Base-by-base conservation (phyloP, 2,113 vertebrate species). In the Forbesichthys papilliferus region DNA sequence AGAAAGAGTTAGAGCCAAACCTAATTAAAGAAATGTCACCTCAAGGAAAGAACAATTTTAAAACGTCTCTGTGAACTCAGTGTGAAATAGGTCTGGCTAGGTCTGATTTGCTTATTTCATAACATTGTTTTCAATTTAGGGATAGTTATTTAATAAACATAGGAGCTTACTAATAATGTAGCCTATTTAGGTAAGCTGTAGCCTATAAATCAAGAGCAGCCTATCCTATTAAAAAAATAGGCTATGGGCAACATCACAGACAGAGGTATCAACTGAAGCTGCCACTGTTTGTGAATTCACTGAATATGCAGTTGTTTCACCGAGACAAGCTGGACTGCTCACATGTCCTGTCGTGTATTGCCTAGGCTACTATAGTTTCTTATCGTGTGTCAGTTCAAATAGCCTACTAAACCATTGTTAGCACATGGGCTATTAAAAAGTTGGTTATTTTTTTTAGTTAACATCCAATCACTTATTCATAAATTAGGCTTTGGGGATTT, bases 401-500 rank as follows among this genome's bases (percentile, higher is more conserved):
- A 27, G 51, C 12, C n/a, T 56, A 57, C 16, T 57, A 57, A 18
- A 18, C 20, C 8, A 59, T 11, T 12, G 53, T 1, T 56, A 11
- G 12, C 14, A 61, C 33, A 66, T 57, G 9, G 27, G 2, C 2
- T 6, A 5, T 9, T 52, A 4, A 64, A 81, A 81, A 69, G 78
- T 76, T 20, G 20, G 1, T 49, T 61, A 14, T 64, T 75, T 74
- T 33, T 57, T 69, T 63, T 53, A 71, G 64, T 75, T 53, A 12
- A 36, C 49, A 52, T 68, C 18, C 65, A 66, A 12, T 60, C 42
- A 68, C 55, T 57, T 57, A 9, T 18, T 1, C 52, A 4, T 8
- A 20, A 61, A 3, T 56, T n/a, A 56, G 54, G 13, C 33, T 60
- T 1, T 9, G 0, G 59, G 12, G 20, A 8, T 48, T 49, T 53